Evolutionary conservation across 2,113 vertebrate species (phyloP), one percentile per base, ranked within the genome.

Genomic region (Ariopsis seemanni): DNA sequence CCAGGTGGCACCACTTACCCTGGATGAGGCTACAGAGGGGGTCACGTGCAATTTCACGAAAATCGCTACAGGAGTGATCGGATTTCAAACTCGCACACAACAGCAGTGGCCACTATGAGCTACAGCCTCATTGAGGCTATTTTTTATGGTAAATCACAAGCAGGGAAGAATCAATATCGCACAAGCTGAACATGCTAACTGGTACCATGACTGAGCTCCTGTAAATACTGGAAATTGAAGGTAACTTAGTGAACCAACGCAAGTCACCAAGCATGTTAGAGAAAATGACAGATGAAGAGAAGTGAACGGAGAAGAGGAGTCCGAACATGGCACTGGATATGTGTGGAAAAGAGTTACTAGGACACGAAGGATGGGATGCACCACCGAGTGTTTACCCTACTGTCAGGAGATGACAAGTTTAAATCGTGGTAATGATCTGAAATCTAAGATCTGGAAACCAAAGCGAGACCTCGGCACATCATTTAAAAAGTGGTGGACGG

Each of bases 331-430:
- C 58, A 53, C 57, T 63, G 57, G n/a, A 62, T 85, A 17, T 62
- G 69, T n/a, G 55, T 50, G 20, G 81, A 63, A 65, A 63, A 62
- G 71, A 85, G 84, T 22, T 58, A 74, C 7, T 77, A 50, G 72
- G 57, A 85, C 50, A 78, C 12, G 5, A 15, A 78, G 52, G 52
- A 53, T 27, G 50, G 52, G 52, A 55, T n/a, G n/a, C 50, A 11
- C 75, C 25, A 55, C 52, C 75, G 0, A 2, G 52, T 78, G 25
- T n/a, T 50, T 50, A 75, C 20, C 3, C 11, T 77, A 77, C 20
- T 52, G 48, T 55, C 50, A 55, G 25, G 25, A 77, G 7, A 18
- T 72, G 5, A 9, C 17, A 42, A 18, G 9, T 52, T 25, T 77
- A 77, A 77, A 52, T 75, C 11, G 5, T 50, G 4, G 25, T 75